These are phyloP conservation scores for Tenebrosternarchus preto DNA, from an alignment of 2,113 vertebrate species.

Conservation along the genomic window DNA sequence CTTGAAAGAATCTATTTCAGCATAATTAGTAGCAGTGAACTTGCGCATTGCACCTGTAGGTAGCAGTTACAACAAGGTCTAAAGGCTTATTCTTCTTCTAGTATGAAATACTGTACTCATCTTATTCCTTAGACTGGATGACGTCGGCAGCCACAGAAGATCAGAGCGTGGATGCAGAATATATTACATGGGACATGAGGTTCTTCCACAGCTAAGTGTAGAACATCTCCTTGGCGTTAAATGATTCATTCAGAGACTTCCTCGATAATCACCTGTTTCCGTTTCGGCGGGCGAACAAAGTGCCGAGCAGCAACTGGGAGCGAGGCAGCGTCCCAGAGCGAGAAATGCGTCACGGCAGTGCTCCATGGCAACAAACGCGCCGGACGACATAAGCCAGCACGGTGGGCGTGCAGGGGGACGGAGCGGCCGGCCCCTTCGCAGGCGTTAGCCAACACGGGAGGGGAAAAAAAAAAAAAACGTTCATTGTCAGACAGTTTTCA, in stretches of 20 bases:
- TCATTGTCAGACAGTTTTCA: conserved; percentile 51
- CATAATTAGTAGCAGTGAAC: neutral
- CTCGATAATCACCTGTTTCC: neutral
- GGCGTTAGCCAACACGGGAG: too few relatives aligned
- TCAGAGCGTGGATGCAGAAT: neutral
- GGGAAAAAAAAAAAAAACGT: conserved; percentile 50
- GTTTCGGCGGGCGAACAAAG: neutral
- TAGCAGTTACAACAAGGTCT: neutral
- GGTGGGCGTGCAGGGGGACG: neutral
- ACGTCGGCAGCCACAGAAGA: neutral
- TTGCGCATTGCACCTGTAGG: neutral
- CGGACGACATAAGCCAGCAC: neutral
- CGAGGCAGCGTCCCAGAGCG: neutral
- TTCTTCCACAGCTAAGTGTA: neutral
- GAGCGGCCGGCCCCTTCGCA: neutral
- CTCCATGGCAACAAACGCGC: conserved; percentile 9
- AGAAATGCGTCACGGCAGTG: neutral
- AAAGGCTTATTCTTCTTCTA: neutral
- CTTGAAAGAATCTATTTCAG: neutral
- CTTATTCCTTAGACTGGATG: neutral
- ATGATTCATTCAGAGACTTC: neutral
- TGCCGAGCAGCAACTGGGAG: too few relatives aligned
- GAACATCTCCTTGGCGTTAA: neutral
- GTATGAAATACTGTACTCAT: neutral
- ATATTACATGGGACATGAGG: neutral